Evolutionary conservation across 2,888 invertebrate genomes (phyloP), one percentile per base, ranked within the genome.

Genomic region (Corbicula japonica): DNA sequence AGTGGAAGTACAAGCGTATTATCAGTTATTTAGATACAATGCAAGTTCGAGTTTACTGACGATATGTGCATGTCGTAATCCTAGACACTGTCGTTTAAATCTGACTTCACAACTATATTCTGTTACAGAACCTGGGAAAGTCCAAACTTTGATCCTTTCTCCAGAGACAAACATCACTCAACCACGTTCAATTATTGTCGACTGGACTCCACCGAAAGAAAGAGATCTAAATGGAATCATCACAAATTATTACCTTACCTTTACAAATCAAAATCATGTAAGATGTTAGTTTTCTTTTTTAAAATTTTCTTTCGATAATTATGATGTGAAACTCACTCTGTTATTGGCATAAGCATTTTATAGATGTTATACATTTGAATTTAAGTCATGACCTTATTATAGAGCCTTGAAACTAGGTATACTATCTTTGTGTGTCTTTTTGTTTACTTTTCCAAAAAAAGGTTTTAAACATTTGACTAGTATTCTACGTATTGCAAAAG

Each of bases 201-300:
- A 15, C 8, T 70, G 70, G 70, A 32, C 15, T 15, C 26, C 18
- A 12, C 70, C 60, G 56, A 28, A 5, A 15, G n/a, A 10, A 21
- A 35, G 52, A 10, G 50, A 70, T 2, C 10, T 32, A 38, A 70
- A 70, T 41, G 70, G 70, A 46, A 61, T 61, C 18, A 35, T 70
- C 8, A 23, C 5, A n/a, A 1, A 23, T 23, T 70, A 70, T 28
- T 28, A 12, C 18, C 23, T 70, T 5, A 15, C 5, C 3, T 68
- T 32, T 46, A 26, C 61, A 2, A 41, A 50, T n/a, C n/a, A 15
- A 21, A 21, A 23, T 26, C 3, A 26, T 5, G 52, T 52, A 52
- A 52, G 52, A 26, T 12, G 8, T 15, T 5, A n/a, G 3, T 26
- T 10, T 26, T 52, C 8, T 5, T 10, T n/a, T n/a, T n/a, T n/a